Evolutionary conservation across 2,888 invertebrate species (phyloP).

Genomic region (Nematopogon swammerdamellus): DNA sequence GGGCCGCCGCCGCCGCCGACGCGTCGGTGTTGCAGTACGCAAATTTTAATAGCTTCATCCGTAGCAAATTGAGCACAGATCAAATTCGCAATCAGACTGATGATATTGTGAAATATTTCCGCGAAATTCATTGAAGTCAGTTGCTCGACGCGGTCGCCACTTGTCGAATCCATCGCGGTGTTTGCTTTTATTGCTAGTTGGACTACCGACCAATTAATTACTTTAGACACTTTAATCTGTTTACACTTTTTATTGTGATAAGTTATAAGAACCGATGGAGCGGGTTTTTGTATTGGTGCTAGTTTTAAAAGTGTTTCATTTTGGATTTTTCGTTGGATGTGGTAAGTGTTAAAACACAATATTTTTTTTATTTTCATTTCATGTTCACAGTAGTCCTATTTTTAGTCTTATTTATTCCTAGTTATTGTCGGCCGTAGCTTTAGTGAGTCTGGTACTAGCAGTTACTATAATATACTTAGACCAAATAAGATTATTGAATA

Average conservation of each 20-base stretch:
- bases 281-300: not conserved
- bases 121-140: not conserved
- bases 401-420: no score
- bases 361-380: no score
- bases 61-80: not conserved
- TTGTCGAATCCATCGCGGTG: not conserved
- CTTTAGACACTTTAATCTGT: not conserved
- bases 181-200: not conserved
- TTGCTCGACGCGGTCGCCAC: not conserved
- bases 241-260: not conserved
- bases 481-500: no score
- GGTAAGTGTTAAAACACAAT: not conserved
- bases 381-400: no score
- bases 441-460: no score
- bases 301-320: not conserved
- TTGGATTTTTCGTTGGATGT: not conserved
- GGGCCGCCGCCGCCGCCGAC: no score
- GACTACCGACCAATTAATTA: not conserved
- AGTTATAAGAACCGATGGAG: not conserved
- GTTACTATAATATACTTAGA: no score
- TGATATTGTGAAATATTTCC: not conserved
- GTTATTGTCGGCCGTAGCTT: no score
- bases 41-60: not conserved
- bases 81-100: not conserved
- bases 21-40: no score